Base-by-base conservation (phyloP, 2,797 vertebrate genomes). In the Lithobates sylvaticus region DNA sequence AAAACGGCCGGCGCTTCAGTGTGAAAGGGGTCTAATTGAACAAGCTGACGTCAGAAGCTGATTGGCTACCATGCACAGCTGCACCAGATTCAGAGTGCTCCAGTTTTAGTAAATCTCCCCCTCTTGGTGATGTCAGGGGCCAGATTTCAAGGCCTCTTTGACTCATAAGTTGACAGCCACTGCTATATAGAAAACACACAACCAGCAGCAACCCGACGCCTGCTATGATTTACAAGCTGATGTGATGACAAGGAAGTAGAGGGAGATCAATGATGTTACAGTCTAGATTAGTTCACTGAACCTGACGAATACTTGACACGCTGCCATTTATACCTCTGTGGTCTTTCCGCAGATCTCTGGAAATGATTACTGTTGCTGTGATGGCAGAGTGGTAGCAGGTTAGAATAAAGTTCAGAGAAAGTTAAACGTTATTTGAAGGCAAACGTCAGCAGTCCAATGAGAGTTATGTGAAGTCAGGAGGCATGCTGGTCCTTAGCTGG, bases 391-490 rank as follows among this genome's bases (percentile, higher is more conserved):
- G 36, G 16, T 26, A 65, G 58, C 12, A 44, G 50, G 26, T 64
- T 39, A 47, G 64, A 76, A 83, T 47, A 76, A 67, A 75, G 81
- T 81, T 73, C 79, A 81, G 29, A 7, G 34, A 32, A 15, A 21
- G 80, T 73, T 74, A 73, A 73, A 64, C 13, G 47, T 72, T 71
- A 72, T 81, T 39, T 72, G 58, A 69, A n/a, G 70, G 79, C 47
- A 36, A 64, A 15, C 42, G 72, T 83, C 72, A 64, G 69, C 70
- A 82, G 21, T 71, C 44, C 54, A 44, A 9, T 23, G 12, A 54
- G 29, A 36, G n/a, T 64, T 67, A 44, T 47, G 27, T 73, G 32
- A 70, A 81, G 80, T 65, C 70, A 74, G 70, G 50, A 36, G 36
- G 26, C 26, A 67, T 67, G 13, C 39, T 67, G 21, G n/a, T 69